Evolutionary conservation across 2,888 invertebrate species (phyloP).

Genomic region (Neoaliturus tenellus): DNA sequence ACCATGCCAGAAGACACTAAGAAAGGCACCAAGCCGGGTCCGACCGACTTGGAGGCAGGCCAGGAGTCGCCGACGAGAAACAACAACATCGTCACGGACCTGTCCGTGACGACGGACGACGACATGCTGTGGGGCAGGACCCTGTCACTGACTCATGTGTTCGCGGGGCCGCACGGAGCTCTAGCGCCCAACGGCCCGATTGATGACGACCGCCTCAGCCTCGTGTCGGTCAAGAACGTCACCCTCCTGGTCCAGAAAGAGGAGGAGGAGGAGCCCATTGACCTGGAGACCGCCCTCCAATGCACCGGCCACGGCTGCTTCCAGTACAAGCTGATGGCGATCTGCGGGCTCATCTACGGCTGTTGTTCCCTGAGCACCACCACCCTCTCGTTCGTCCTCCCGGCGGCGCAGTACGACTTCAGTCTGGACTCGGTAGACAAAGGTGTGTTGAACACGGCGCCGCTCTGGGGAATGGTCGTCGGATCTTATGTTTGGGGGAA

Average conservation of each 20-base stretch:
- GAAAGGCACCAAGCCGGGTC: not conserved
- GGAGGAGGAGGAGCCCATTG: slow-evolving; percentile 2
- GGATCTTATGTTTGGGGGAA: slow-evolving; percentile 85
- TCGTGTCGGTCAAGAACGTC: not conserved
- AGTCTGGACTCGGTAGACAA: slow-evolving; percentile 76
- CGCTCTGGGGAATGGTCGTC: slow-evolving; percentile 78
- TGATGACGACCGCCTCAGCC: not conserved
- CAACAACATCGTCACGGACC: not conserved
- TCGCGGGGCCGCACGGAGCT: slow-evolving; percentile 33
- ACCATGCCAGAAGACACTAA: no score
- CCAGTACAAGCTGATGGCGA: slow-evolving; percentile 77
- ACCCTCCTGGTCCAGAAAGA: not conserved
- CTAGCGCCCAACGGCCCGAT: not conserved
- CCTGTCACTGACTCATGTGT: not conserved
- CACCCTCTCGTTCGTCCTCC: slow-evolving; percentile 80
- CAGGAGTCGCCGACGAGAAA: not conserved
- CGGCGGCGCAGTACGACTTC: slow-evolving; percentile 78
- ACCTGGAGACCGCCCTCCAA: slow-evolving; percentile 18
- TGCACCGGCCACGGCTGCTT: slow-evolving; percentile 79
- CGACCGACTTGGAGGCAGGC: not conserved
- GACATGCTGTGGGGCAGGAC: not conserved
- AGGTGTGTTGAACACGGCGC: slow-evolving; percentile 77
- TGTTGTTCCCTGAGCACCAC: slow-evolving; percentile 82
- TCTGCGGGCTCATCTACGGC: slow-evolving; percentile 81
- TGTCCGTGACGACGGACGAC: not conserved